A percentile compares a stretch with the other conserved stretches of the same genome.
phyloP scores from a whole-genome alignment of 2,113 vertebrate genomes.

The Albula goreensis region DNA sequence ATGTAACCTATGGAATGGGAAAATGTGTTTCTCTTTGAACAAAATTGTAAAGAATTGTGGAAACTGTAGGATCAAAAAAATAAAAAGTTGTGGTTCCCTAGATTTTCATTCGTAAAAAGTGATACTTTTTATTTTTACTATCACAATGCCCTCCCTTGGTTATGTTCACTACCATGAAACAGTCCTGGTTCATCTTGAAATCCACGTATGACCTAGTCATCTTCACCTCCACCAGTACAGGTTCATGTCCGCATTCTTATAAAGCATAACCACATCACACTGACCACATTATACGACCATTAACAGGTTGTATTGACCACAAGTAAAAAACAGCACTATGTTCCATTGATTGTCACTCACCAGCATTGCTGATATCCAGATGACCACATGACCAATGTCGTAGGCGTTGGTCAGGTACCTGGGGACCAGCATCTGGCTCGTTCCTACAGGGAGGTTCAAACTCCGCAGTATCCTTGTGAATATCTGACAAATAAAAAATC shows the following conservation, averaged over 20 bases:
- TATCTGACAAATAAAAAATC: slow-evolving; percentile 72
- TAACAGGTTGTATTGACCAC: not conserved
- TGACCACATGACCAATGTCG: slow-evolving; percentile 90
- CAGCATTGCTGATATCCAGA: slow-evolving; percentile 97
- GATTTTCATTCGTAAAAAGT: too few relatives aligned
- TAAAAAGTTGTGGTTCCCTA: too few relatives aligned
- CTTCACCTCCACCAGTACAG: too few relatives aligned
- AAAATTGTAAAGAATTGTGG: too few relatives aligned
- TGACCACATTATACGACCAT: not conserved
- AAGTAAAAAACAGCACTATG: not conserved
- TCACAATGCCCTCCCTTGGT: too few relatives aligned
- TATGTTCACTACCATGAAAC: too few relatives aligned
- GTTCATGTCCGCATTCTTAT: not conserved
- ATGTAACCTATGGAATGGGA: too few relatives aligned
- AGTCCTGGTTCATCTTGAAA: too few relatives aligned
- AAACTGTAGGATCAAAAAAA: too few relatives aligned
- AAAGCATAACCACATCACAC: not conserved
- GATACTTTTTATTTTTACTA: too few relatives aligned
- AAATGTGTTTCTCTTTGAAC: too few relatives aligned
- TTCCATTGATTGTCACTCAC: slow-evolving; percentile 64
- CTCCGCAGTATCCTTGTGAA: slow-evolving; percentile 95
- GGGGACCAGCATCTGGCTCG: slow-evolving; percentile 89
- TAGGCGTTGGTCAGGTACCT: slow-evolving; percentile 91
- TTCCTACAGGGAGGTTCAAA: slow-evolving; percentile 95
- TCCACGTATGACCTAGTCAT: too few relatives aligned